Percentiles rank a stretch among this genome's conserved stretches.
phyloP scores from a whole-genome alignment of 1,140 invertebrate genomes.

The Ceratosolen fusciceps region DNA sequence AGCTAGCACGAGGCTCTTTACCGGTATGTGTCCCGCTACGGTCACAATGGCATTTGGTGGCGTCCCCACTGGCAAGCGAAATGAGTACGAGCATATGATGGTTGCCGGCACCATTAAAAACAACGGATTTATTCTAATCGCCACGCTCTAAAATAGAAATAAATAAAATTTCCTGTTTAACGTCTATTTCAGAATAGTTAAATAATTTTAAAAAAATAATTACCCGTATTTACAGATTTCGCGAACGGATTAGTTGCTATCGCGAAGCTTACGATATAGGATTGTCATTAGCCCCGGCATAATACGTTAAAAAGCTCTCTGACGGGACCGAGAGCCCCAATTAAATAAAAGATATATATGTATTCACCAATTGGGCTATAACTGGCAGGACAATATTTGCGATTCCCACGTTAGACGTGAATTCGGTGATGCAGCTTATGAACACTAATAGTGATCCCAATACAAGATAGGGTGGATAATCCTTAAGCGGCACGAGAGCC shows the following conservation, averaged over 20 bases:
- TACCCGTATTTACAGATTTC: too few relatives aligned
- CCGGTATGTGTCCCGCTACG: constrained; percentile 79
- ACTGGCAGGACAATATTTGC: constrained; percentile 89
- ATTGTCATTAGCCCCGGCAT: too few relatives aligned
- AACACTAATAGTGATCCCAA: constrained; percentile 74
- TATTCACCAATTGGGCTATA: constrained; percentile 80
- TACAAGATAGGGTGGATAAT: constrained; percentile 72
- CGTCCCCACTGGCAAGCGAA: constrained; percentile 81
- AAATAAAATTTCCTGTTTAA: too few relatives aligned
- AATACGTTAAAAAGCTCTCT: too few relatives aligned
- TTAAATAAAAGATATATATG: background rate
- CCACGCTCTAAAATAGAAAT: constrained; percentile 74
- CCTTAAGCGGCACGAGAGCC: constrained; percentile 73
- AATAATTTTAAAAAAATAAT: too few relatives aligned
- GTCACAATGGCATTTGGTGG: constrained; percentile 94
- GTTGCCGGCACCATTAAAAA: constrained; percentile 90
- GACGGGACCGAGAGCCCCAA: too few relatives aligned
- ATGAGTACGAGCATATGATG: constrained; percentile 83
- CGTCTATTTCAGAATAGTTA: too few relatives aligned
- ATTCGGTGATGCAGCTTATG: constrained; percentile 80
- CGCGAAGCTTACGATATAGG: too few relatives aligned
- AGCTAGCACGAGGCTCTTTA: constrained; percentile 77
- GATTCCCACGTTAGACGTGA: constrained; percentile 87
- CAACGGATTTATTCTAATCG: constrained; percentile 83
- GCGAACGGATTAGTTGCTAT: too few relatives aligned